phyloP scores from a whole-genome alignment of 2,888 invertebrate species.

The Hanleya hanleyi region DNA sequence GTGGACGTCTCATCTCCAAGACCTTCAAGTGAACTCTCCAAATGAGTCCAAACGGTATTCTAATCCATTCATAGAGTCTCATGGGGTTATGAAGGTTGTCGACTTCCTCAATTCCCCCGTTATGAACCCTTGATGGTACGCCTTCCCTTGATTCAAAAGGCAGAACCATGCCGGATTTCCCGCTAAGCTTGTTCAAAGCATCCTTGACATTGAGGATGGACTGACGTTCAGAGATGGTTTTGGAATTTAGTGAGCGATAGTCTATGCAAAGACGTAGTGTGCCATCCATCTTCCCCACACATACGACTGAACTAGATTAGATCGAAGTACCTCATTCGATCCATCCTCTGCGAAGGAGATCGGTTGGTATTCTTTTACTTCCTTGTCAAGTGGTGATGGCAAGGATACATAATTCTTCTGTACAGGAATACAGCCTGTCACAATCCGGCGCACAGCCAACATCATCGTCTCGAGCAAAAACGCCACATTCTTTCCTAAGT shows the following conservation, averaged over 20 bases:
- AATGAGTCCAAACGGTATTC: conserved; percentile 34
- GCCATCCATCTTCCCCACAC: conserved; percentile 35
- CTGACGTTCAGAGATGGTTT: conserved; percentile 21
- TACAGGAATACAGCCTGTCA: conserved; percentile 32
- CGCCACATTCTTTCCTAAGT: conserved; percentile 29
- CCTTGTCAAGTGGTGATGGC: conserved; percentile 35
- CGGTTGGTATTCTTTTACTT: conserved; percentile 40
- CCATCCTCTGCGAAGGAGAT: conserved; percentile 30
- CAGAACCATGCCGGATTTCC: no score
- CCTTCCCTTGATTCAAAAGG: no score
- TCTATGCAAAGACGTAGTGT: conserved; percentile 26
- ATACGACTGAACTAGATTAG: conserved; percentile 36
- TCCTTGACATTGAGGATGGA: conserved; percentile 41
- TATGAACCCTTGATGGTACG: conserved; percentile 43
- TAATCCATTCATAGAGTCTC: conserved; percentile 36
- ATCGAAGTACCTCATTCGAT: conserved; percentile 8
- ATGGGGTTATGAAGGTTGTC: conserved; percentile 39
- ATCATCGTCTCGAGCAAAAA: conserved; percentile 32
- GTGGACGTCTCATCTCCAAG: conserved; percentile 28
- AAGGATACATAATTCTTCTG: conserved; percentile 32
- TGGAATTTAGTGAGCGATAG: conserved; percentile 33
- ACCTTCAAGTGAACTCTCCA: conserved; percentile 31
- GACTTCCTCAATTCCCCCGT: conserved; percentile 19
- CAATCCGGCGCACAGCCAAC: conserved; percentile 33
- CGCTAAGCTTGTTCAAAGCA: conserved; percentile 29